Base-by-base conservation (phyloP, 1,140 invertebrate species). In the Tetranychus cinnabarinus region DNA sequence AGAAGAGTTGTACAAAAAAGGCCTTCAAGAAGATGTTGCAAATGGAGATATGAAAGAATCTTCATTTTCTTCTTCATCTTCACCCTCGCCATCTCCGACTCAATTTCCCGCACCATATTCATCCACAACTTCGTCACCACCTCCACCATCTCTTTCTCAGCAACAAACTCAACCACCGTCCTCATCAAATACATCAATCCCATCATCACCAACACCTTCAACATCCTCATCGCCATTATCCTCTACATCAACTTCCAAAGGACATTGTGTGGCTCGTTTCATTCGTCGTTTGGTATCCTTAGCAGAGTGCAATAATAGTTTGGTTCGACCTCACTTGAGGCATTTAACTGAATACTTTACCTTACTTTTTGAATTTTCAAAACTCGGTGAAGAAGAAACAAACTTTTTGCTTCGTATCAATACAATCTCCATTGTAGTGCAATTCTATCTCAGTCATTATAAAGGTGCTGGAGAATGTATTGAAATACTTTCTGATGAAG, bases 381-480 rank as follows among this genome's bases (percentile, higher is more conserved):
- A 89, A 70, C 87, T 92, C 84, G 89, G 89, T 1, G 88, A 91
- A 61, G 86, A 90, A 65, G 89, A 95, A 70, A 83, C 83, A 34
- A 77, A 84, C 67, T 92, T 92, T 72, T 74, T 95, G 62, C 77
- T 92, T 58, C 78, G 83, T 42, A 82, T 87, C 36, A 84, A 88
- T 65, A 82, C 88, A 15, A 91, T 93, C 46, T 83, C 85, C 31
- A 86, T 81, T 8, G 85, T 92, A 79, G 82, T 91, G 4, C 83
- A 83, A 67, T 95, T 95, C 72, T 93, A 93, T 76, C 75, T 93
- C 52, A 85, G 85, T 6, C 83, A 88, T 77, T 66, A 80, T 82
- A 66, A 73, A 73, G 72, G 58, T 36, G 15, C 23, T 2, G 52
- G 56, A 23, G 61, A 62, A 23, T 64, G n/a, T 46, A 2, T 74